Conservation (phyloP, 2,888 invertebrate species). For the Protophormia terraenovae region DNA sequence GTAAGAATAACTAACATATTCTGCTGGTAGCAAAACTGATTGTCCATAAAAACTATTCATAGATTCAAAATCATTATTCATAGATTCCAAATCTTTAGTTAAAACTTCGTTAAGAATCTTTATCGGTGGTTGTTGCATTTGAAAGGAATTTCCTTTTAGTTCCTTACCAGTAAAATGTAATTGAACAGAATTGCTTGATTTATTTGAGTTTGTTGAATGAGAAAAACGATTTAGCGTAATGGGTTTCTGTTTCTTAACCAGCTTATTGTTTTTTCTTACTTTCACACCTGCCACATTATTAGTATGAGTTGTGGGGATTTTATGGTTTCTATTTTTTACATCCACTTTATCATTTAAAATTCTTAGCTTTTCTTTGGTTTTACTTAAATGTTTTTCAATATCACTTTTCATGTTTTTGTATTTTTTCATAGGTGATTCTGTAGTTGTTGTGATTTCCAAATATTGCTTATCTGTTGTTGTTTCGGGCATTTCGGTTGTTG, state of each 20-base stretch:
- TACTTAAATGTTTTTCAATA: constrained; percentile 11
- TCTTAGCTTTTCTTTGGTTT: constrained; percentile 28
- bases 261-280: background rate
- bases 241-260: background rate
- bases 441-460: background rate
- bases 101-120: too few relatives aligned
- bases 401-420: background rate
- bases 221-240: background rate
- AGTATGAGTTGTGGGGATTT: background rate
- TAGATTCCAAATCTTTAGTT: too few relatives aligned
- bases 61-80: background rate
- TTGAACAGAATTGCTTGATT: background rate
- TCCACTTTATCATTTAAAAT: constrained; percentile 18
- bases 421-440: constrained; percentile 4
- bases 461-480: background rate
- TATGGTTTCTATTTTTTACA: background rate
- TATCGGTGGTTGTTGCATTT: background rate
- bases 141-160: background rate
- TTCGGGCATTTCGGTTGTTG: background rate
- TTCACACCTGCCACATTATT: background rate
- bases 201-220: background rate
- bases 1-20: background rate
- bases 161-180: background rate
- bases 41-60: background rate
- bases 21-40: background rate